Evolutionary conservation across 2,797 vertebrate genomes (phyloP).

Genomic region (Poeciliopsis turneri): DNA sequence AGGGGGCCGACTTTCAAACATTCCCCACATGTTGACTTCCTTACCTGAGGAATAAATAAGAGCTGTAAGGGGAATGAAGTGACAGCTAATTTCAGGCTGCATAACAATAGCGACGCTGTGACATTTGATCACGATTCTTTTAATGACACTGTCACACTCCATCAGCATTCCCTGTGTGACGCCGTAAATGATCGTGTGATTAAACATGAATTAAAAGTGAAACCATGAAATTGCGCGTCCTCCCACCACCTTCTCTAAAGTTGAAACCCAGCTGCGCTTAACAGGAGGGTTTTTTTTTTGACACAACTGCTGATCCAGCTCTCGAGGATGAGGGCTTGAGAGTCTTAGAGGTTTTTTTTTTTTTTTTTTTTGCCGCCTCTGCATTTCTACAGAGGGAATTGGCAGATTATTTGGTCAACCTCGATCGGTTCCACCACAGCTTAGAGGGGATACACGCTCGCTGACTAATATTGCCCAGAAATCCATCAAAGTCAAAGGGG

Average conservation of each 20-base stretch:
- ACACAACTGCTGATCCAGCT: constrained; percentile 84
- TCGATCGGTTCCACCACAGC: constrained; percentile 83
- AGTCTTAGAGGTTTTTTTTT: constrained; percentile 70
- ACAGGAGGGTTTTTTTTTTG: constrained; percentile 63
- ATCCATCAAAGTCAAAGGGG: constrained; percentile 80
- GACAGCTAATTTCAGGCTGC: constrained; percentile 57
- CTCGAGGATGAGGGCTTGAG: constrained; percentile 75
- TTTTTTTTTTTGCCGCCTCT: constrained; percentile 74
- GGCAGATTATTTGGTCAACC: constrained; percentile 87
- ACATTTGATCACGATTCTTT: constrained; percentile 48
- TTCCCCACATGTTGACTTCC: constrained; percentile 43
- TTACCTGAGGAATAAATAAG: constrained; percentile 55
- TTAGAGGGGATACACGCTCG: constrained; percentile 76
- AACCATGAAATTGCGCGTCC: constrained; percentile 65
- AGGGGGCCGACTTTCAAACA: constrained; percentile 50
- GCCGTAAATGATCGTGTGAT: constrained; percentile 62
- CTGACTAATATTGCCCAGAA: constrained; percentile 77
- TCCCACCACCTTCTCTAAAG: constrained; percentile 65
- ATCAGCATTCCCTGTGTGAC: constrained; percentile 47
- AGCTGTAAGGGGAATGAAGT: constrained; percentile 38
- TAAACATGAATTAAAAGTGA: constrained; percentile 73
- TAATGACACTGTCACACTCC: constrained; percentile 49
- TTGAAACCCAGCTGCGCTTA: constrained; percentile 72
- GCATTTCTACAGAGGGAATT: constrained; percentile 82
- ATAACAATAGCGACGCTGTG: constrained; percentile 45